Percentiles rank a stretch among this genome's conserved stretches.
Evolutionary conservation across 1,140 invertebrate species (phyloP).

Genomic region (Bombus sibiricus): DNA sequence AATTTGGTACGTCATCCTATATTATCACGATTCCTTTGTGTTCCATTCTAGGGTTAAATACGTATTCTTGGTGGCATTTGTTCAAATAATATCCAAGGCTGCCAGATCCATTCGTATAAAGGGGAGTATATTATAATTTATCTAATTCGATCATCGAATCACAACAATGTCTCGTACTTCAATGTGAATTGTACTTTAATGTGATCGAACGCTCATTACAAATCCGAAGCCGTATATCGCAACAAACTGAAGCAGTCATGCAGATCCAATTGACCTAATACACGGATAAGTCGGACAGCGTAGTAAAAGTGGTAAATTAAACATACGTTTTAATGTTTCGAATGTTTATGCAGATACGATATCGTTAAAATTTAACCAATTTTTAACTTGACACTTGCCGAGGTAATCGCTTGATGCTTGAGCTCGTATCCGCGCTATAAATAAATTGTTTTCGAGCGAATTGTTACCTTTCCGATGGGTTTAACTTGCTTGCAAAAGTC

Average conservation of each 20-base stretch:
- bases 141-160: not conserved
- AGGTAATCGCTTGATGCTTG: slow-evolving; percentile 25
- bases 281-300: slow-evolving; percentile 1
- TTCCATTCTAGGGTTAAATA: too few relatives aligned
- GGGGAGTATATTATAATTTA: not conserved
- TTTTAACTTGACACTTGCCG: slow-evolving; percentile 30
- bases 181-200: not conserved
- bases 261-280: slow-evolving; percentile 32
- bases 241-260: slow-evolving; percentile 17
- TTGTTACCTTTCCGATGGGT: not conserved
- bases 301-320: too few relatives aligned
- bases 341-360: slow-evolving; percentile 17
- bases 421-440: not conserved
- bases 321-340: not conserved
- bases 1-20: too few relatives aligned
- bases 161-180: too few relatives aligned
- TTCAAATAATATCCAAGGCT: too few relatives aligned
- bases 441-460: slow-evolving; percentile 24
- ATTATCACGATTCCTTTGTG: too few relatives aligned
- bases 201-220: not conserved
- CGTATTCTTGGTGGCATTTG: too few relatives aligned
- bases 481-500: not conserved
- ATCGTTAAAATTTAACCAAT: slow-evolving; percentile 29
- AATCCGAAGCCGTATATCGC: slow-evolving; percentile 3
- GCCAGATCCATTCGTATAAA: too few relatives aligned